A percentile compares a stretch with the other conserved stretches of the same genome.
Evolutionary conservation across 2,888 invertebrate species (phyloP).

Genomic region (Conomelus anceps): DNA sequence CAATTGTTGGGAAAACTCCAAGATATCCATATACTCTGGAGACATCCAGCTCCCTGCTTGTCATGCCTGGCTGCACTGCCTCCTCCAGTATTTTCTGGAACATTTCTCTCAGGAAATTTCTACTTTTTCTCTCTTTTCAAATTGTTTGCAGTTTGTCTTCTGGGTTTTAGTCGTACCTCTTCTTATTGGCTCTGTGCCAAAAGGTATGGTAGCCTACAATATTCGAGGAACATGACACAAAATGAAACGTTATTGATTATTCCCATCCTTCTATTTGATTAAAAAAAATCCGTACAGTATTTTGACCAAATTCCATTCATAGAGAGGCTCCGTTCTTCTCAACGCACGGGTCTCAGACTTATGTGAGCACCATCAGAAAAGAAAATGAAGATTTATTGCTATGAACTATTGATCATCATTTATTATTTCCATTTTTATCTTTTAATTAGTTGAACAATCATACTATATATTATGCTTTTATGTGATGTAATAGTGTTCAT

Average conservation of each 20-base stretch:
- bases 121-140: background rate
- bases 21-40: background rate
- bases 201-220: background rate
- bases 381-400: too few relatives aligned
- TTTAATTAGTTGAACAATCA: too few relatives aligned
- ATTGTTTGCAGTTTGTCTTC: background rate
- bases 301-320: too few relatives aligned
- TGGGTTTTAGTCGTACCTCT: background rate
- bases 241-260: background rate
- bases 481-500: too few relatives aligned
- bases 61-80: background rate
- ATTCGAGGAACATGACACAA: background rate
- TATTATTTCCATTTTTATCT: too few relatives aligned
- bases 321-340: too few relatives aligned
- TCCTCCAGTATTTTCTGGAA: background rate
- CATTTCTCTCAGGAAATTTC: background rate
- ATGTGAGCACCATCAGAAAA: too few relatives aligned
- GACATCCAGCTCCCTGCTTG: background rate
- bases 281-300: too few relatives aligned
- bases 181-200: background rate
- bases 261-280: background rate
- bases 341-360: too few relatives aligned
- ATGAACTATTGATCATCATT: too few relatives aligned
- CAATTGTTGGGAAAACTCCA: background rate
- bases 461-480: too few relatives aligned